These are phyloP conservation scores for Syngnathus scovelli DNA, from an alignment of 2,113 vertebrate species.

Conservation along the genomic window DNA sequence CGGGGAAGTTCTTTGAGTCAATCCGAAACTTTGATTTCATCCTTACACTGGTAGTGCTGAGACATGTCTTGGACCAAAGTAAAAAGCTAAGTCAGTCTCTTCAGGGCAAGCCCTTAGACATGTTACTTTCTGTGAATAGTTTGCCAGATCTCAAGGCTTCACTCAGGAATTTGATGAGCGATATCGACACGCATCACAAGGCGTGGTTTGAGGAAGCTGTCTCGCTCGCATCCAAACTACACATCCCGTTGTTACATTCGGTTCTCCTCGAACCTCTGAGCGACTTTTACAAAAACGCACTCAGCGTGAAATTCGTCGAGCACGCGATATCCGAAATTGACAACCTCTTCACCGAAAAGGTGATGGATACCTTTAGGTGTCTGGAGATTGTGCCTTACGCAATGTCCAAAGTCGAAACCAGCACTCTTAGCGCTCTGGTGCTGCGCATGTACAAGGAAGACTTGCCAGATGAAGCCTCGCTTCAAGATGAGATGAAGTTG, in stretches of 20 bases:
- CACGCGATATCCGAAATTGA: constrained; percentile 63
- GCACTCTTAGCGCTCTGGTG: constrained; percentile 59
- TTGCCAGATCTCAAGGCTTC: constrained; percentile 56
- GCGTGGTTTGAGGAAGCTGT: constrained; percentile 72
- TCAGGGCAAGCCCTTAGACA: constrained; percentile 69
- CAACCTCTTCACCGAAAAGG: constrained; percentile 66
- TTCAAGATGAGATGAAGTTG: constrained; percentile 64
- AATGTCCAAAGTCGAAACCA: constrained; percentile 70
- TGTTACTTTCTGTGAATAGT: constrained; percentile 61
- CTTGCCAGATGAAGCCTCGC: constrained; percentile 64
- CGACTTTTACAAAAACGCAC: constrained; percentile 66
- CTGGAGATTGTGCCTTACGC: constrained; percentile 79
- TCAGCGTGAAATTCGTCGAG: constrained; percentile 61
- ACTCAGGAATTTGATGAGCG: constrained; percentile 52
- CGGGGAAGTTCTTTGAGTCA: constrained; percentile 45
- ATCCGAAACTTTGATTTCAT: constrained; percentile 72
- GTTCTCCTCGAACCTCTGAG: constrained; percentile 64
- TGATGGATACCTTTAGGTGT: constrained; percentile 68
- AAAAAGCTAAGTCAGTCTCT: constrained; percentile 64
- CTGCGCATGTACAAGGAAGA: constrained; percentile 68
- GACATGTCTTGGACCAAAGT: constrained; percentile 57
- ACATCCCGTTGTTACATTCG: constrained; percentile 58
- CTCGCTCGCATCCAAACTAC: constrained; percentile 57
- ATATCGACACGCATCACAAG: constrained; percentile 65
- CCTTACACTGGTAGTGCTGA: constrained; percentile 65